Evolutionary conservation across 2,797 vertebrate species (phyloP).

Genomic region (Pangasius mekongensis): DNA sequence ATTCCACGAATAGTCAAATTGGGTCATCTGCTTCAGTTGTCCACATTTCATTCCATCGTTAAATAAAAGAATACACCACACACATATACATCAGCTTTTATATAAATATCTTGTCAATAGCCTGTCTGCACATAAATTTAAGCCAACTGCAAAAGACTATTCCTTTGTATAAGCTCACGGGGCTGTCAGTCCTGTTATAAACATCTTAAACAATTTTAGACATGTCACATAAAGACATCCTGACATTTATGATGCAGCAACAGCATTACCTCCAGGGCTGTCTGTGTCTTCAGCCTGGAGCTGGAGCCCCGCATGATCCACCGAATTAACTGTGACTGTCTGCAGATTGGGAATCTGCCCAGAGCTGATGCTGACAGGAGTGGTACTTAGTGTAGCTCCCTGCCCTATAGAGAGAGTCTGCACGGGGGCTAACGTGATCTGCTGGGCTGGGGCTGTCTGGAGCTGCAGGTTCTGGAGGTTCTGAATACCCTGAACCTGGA

Average conservation of each 20-base stretch:
- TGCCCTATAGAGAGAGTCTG: constrained; percentile 95
- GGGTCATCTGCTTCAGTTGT: constrained; percentile 13
- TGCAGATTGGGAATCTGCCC: constrained; percentile 98
- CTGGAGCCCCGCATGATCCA: constrained; percentile 85
- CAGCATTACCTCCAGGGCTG: constrained; percentile 84
- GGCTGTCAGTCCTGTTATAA: neutral
- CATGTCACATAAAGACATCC: neutral
- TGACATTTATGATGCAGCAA: neutral
- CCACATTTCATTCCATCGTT: constrained; percentile 5
- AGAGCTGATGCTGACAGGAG: constrained; percentile 86
- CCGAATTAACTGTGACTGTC: constrained; percentile 96
- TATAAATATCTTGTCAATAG: neutral
- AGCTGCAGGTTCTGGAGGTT: constrained; percentile 98
- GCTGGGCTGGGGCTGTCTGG: constrained; percentile 91
- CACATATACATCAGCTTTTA: neutral
- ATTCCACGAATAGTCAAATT: neutral
- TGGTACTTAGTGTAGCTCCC: constrained; percentile 82
- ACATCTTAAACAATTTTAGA: neutral
- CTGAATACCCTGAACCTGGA: constrained; percentile 93
- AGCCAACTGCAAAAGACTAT: neutral
- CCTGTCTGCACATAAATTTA: neutral
- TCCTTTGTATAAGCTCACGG: neutral
- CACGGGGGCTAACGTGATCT: constrained; percentile 96
- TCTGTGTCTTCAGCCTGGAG: constrained; percentile 87
- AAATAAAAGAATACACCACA: neutral